phyloP scores from a whole-genome alignment of 1,140 invertebrate genomes.

The Telenomus remus region DNA sequence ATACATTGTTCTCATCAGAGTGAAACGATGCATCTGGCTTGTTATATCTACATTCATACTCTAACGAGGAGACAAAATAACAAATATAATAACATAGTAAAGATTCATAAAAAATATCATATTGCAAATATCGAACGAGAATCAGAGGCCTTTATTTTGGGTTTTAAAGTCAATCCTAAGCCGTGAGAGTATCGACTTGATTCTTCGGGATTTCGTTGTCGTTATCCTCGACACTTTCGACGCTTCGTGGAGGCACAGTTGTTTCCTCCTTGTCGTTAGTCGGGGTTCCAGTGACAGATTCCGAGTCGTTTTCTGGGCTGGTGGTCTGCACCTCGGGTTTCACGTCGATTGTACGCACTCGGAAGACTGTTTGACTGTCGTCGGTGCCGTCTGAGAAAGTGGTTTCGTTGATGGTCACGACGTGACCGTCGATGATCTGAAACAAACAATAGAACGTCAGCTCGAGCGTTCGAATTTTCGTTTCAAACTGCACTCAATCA shows the following conservation, averaged over 20 bases:
- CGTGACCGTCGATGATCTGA: slow-evolving; percentile 77
- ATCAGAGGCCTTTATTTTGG: background rate
- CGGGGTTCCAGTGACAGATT: slow-evolving; percentile 23
- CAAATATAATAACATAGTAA: no score
- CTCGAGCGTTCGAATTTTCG: no score
- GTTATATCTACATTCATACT: no score
- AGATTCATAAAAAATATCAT: no score
- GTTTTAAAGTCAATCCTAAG: slow-evolving; percentile 59
- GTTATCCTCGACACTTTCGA: slow-evolving; percentile 70
- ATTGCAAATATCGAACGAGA: no score
- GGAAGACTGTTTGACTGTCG: slow-evolving; percentile 69
- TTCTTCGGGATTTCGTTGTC: slow-evolving; percentile 70
- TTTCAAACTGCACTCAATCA: no score
- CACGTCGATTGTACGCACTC: slow-evolving; percentile 76
- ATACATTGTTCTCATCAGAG: no score
- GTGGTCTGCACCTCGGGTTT: slow-evolving; percentile 70
- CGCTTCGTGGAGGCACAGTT: slow-evolving; percentile 51
- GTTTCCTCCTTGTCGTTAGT: slow-evolving; percentile 33
- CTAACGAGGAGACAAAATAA: no score
- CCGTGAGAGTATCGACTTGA: slow-evolving; percentile 65
- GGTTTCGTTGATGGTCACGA: slow-evolving; percentile 78
- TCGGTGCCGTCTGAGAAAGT: slow-evolving; percentile 73
- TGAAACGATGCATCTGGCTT: no score
- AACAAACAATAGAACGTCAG: slow-evolving; percentile 6
- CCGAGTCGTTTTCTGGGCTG: slow-evolving; percentile 39